phyloP scores from a whole-genome alignment of 2,113 vertebrate species.

The Oxyruncus cristatus region DNA sequence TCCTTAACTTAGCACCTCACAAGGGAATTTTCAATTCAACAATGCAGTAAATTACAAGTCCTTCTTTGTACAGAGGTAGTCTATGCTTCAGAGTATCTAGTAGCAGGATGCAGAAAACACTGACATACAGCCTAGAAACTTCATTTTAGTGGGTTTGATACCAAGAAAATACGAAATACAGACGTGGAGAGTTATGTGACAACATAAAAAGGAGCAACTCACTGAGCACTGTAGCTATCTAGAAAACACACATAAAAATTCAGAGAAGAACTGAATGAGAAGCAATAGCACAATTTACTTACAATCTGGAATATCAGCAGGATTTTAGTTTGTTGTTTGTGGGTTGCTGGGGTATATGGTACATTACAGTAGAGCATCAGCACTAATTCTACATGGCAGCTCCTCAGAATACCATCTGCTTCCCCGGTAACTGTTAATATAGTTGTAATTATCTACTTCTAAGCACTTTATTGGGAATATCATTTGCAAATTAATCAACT shows the following conservation, averaged over 20 bases:
- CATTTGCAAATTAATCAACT: conserved; percentile 96
- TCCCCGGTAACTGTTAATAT: conserved; percentile 96
- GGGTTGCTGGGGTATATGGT: conserved; percentile 79
- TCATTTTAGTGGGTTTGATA: conserved; percentile 29
- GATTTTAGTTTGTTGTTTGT: conserved; percentile 76
- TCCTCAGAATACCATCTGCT: conserved; percentile 96
- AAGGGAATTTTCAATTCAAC: conserved; percentile 8
- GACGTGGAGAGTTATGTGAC: conserved; percentile 36
- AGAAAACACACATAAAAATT: conserved; percentile 74
- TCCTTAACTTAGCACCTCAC: conserved; percentile 13
- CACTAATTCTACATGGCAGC: conserved; percentile 97
- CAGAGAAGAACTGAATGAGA: conserved; percentile 66
- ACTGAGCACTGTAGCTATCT: conserved; percentile 63
- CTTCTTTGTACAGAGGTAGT: conserved; percentile 39
- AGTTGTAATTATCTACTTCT: conserved; percentile 99
- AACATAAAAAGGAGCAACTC: conserved; percentile 70
- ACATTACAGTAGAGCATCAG: conserved; percentile 91
- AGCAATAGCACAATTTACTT: conserved; percentile 79
- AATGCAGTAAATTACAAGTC: conserved; percentile 37
- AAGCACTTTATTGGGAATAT: conserved; percentile 97
- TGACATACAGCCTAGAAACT: conserved; percentile 25
- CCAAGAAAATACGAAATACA: conserved; percentile 51
- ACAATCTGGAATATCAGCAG: conserved; percentile 84
- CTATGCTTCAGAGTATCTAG: conserved; percentile 20
- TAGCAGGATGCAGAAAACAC: conserved; percentile 7